A percentile compares a stretch with the other conserved stretches of the same genome.
These are phyloP conservation scores for Hipparchia sbordonii DNA, from an alignment of 2,888 invertebrate genomes.

Conservation along the genomic window DNA sequence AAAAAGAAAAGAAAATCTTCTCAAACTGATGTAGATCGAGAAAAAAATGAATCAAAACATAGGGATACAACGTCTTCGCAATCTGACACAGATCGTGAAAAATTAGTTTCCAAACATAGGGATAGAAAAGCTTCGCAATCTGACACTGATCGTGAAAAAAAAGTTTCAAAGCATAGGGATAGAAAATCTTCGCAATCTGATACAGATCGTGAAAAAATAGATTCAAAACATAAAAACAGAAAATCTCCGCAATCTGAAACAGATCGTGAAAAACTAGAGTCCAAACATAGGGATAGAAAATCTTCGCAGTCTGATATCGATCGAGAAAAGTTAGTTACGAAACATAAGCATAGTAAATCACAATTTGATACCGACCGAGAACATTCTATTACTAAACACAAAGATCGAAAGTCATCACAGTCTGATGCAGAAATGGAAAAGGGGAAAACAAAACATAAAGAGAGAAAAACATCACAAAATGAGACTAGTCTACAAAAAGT, in stretches of 20 bases:
- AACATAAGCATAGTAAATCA: constrained; percentile 41
- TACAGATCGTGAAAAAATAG: not conserved
- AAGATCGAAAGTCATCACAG: constrained; percentile 9
- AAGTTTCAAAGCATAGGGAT: not conserved
- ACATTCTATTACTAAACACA: constrained; percentile 22
- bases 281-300: constrained; percentile 21
- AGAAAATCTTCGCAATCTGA: constrained; percentile 5
- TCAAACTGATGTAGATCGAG: constrained; percentile 29
- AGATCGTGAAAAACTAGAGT: constrained; percentile 23
- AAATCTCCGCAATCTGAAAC: constrained; percentile 31
- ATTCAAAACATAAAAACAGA: constrained; percentile 39
- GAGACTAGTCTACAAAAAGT: constrained; percentile 14
- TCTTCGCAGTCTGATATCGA: constrained; percentile 3
- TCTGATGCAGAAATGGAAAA: constrained; percentile 5
- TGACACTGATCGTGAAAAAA: constrained; percentile 1
- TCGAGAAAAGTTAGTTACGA: not conserved
- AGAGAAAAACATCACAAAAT: constrained; percentile 35
- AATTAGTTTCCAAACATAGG: not conserved
- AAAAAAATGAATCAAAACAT: constrained; percentile 21
- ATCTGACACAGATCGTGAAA: not conserved
- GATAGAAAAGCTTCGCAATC: constrained; percentile 33
- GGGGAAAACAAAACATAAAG: not conserved
- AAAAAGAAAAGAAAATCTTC: constrained; percentile 37
- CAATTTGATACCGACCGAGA: constrained; percentile 29
- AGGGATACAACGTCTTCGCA: constrained; percentile 11